Conservation (phyloP, 1,140 invertebrate genomes). For the Halyomorpha halys region DNA sequence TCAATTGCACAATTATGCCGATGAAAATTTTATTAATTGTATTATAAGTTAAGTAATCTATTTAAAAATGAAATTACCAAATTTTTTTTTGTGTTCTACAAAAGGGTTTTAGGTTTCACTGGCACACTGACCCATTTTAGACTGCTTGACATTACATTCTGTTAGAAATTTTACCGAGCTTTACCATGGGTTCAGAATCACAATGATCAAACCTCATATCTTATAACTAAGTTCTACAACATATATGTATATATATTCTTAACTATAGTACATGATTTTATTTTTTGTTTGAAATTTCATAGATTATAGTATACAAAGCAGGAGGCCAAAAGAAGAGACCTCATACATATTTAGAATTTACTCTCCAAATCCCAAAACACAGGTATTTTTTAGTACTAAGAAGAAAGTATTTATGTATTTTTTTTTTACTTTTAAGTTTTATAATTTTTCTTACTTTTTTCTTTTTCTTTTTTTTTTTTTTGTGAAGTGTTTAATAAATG, state of each 20-base stretch:
- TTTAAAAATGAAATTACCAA: too few relatives aligned
- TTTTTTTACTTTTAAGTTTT: neutral
- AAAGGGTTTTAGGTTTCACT: neutral
- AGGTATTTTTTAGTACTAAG: neutral
- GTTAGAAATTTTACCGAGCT: conserved; percentile 17
- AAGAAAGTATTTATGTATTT: neutral
- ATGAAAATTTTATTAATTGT: neutral
- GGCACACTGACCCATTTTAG: neutral
- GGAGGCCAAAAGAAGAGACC: neutral
- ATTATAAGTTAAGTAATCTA: neutral
- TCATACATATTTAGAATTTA: neutral
- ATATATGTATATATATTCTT: conserved; percentile 5
- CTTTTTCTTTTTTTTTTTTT: neutral
- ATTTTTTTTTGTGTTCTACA: too few relatives aligned
- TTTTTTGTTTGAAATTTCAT: neutral
- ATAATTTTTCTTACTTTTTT: too few relatives aligned
- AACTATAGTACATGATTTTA: neutral
- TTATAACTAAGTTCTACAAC: conserved; percentile 11
- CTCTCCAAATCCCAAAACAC: conserved; percentile 6
- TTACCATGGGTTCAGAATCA: conserved; percentile 18
- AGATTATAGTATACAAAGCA: neutral
- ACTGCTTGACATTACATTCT: neutral
- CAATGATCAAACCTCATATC: conserved; percentile 13
- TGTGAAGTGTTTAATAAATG: conserved; percentile 15
- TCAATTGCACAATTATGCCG: neutral